Evolutionary conservation across 2,888 invertebrate species (phyloP), one percentile per base, ranked within the genome.

Genomic region (Hirudinaria manillensis): DNA sequence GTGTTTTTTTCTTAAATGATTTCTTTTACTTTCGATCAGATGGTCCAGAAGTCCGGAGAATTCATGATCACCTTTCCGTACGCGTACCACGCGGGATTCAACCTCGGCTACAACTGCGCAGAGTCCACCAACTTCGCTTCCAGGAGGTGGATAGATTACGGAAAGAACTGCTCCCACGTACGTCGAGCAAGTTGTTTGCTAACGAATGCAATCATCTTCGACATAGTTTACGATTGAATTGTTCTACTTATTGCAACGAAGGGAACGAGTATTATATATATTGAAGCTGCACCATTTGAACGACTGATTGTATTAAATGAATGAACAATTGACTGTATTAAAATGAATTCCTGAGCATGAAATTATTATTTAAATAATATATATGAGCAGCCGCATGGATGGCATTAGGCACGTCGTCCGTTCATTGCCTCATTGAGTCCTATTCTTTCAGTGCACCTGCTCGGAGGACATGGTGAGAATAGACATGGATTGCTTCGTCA

Each of bases 41-140:
- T 73, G 24, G 73, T 73, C 24, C 98, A 98, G 88, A 92, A 93
- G 83, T 89, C 90, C 4, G 96, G 96, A 0, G 96, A 99, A 86
- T 94, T 99, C 79, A 99, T 99, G 92, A 95, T 99, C 66, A 99
- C 99, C 0, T 99, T 99, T 85, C 99, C 99, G 0, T 96, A 92
- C 86, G 98, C 97, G 0, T 99, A 99, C 85, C 99, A 99, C 86
- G 94, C 97, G 78, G 92, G 99, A 0, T 99, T 96, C 83, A 99
- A 99, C 85, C 94, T 96, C 84, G 99, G 99, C 2, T 99, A 95
- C 84, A 99, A 99, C 84, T 92, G 96, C 85, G 99, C 99, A 0
- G 99, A 99, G 85, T 96, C 97, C 0, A 99, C 99, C 0, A 99
- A 99, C 87, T 99, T 99, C 87, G 99, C 99, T 0, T 91, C 93